These are phyloP conservation scores for Verasper variegatus DNA, from an alignment of 2,113 vertebrate species.

Conservation along the genomic window DNA sequence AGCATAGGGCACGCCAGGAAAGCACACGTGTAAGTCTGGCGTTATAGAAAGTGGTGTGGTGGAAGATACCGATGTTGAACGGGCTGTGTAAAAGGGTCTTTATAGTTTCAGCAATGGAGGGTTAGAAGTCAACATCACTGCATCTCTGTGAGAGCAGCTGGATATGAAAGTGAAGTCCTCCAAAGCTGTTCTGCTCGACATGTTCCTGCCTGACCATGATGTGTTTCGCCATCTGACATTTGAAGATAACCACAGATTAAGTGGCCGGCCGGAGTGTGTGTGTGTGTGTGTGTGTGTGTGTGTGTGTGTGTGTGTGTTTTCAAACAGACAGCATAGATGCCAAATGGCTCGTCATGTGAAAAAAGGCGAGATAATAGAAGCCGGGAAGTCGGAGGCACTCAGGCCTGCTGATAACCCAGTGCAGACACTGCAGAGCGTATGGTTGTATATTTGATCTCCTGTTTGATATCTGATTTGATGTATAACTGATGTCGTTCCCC, in stretches of 20 bases:
- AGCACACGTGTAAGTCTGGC: too few species aligned
- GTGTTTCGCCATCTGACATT: constrained; percentile 58
- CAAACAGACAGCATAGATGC: constrained; percentile 47
- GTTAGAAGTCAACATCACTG: constrained; percentile 19
- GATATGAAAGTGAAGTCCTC: constrained; percentile 50
- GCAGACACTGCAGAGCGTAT: constrained; percentile 28
- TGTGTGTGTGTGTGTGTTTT: not conserved
- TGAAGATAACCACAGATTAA: constrained; percentile 69
- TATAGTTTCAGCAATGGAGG: constrained; percentile 11
- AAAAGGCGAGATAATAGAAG: constrained; percentile 64
- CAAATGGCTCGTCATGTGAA: constrained; percentile 59
- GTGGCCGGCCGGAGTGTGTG: constrained; percentile 34
- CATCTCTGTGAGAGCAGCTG: constrained; percentile 41
- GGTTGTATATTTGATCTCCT: constrained; percentile 54
- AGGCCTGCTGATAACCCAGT: constrained; percentile 63
- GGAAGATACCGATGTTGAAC: not conserved
- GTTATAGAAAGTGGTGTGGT: not conserved
- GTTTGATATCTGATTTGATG: constrained; percentile 44
- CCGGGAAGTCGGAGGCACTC: constrained; percentile 55
- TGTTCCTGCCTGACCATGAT: constrained; percentile 51
- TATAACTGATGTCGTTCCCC: constrained; percentile 20
- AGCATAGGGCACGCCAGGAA: not conserved
- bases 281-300: constrained; percentile 10
- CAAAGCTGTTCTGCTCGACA: constrained; percentile 60
- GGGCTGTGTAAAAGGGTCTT: not conserved